These are phyloP conservation scores for Cardiocondyla obscurior DNA, from an alignment of 1,140 invertebrate genomes.

Conservation along the genomic window DNA sequence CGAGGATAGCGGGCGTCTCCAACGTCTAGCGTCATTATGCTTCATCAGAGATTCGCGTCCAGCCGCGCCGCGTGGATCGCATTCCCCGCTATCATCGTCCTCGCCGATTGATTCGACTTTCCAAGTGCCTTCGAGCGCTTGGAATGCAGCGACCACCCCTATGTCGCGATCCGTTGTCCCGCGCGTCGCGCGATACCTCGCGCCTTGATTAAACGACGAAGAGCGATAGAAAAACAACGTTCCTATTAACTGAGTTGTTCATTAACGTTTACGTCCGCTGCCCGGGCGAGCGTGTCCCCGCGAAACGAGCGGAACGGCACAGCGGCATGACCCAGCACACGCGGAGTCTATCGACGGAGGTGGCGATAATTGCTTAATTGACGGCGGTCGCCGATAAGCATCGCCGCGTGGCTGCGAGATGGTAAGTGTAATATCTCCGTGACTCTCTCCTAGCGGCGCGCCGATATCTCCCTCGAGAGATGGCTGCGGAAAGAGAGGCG, in stretches of 20 bases:
- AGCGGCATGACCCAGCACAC: constrained; percentile 60
- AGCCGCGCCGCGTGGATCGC: neutral
- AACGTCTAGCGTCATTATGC: constrained; percentile 28
- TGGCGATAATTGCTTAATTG: constrained; percentile 78
- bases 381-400: constrained; percentile 74
- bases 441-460: constrained; percentile 32
- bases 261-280: constrained; percentile 39
- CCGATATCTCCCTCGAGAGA: constrained; percentile 8
- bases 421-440: constrained; percentile 58
- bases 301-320: constrained; percentile 26
- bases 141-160: constrained; percentile 41
- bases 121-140: constrained; percentile 23
- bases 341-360: constrained; percentile 41
- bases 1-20: constrained; percentile 6
- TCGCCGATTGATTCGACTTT: constrained; percentile 29
- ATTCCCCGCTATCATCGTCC: constrained; percentile 33
- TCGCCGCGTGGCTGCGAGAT: constrained; percentile 62
- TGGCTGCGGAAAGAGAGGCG: neutral
- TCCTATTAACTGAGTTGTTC: constrained; percentile 40
- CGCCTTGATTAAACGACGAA: constrained; percentile 39
- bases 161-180: neutral
- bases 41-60: constrained; percentile 34
- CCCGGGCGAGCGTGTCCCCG: constrained; percentile 20
- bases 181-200: constrained; percentile 58
- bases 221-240: constrained; percentile 37